Evolutionary conservation across 2,888 invertebrate species (phyloP), one percentile per base, ranked within the genome.

Genomic region (Antheraea yamamai): DNA sequence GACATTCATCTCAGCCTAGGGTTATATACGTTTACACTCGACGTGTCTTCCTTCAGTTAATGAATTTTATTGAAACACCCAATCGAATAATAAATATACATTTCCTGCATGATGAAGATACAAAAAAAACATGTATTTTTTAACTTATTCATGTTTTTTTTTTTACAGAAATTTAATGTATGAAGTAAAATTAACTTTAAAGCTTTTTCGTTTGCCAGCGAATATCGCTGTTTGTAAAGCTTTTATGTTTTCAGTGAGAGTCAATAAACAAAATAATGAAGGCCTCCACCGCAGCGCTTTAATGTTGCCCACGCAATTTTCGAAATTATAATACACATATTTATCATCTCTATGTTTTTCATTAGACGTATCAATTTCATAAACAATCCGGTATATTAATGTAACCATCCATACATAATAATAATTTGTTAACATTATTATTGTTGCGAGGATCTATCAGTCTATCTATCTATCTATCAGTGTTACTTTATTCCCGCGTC

Each of bases 221-320:
- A 68, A 55, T 55, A 35, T 23, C 66, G 70, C n/a, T 68, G 30
- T 71, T 23, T 55, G 68, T 23, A 39, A 26, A 71, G 74, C 71
- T 74, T 58, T 71, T 39, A 71, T 26, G 26, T 58, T 58, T 30
- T 68, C 71, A 26, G 39, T 39, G 55, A 55, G 55, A 39, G 55
- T 74, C 70, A 71, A 70, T 74, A 58, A 74, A 74, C 23, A 51
- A 35, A 70, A 71, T 68, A 47, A 58, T 74, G 70, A 52, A 71
- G 39, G 71, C n/a, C 18, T 58, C 1, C 23, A 20, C 58, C 71
- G 26, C 20, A 58, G 47, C 55, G 58, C 58, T 52, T 58, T 71
- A 68, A 68, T 20, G 35, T 58, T 71, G 23, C 26, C 71, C 47
- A 39, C 26, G 71, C 26, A 55, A 30, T 35, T 26, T 71, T 12